Conservation (phyloP, 2,797 vertebrate species). For the Coilia nasus region DNA sequence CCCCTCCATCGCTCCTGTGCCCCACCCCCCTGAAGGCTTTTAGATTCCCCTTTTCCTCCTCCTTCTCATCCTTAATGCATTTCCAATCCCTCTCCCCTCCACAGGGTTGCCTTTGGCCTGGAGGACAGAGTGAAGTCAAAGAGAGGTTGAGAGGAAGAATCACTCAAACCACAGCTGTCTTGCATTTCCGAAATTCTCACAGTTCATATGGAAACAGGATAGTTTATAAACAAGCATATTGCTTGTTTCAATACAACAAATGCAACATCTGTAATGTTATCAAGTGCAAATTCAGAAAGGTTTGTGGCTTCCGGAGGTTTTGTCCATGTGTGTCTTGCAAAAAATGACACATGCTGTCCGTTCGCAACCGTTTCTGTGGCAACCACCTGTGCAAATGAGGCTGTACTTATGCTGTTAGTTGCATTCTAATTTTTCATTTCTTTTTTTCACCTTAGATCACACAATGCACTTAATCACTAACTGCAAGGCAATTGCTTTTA, state of each 20-base stretch:
- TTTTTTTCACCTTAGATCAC: neutral
- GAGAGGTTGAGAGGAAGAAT: constrained; percentile 20
- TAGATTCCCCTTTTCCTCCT: constrained; percentile 13
- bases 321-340: neutral
- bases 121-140: constrained; percentile 14
- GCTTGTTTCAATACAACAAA: no score
- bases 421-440: neutral
- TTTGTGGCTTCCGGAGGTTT: no score
- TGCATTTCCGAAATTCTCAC: neutral
- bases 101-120: neutral
- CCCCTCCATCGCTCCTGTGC: neutral
- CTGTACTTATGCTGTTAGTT: constrained; percentile 12
- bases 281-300: no score
- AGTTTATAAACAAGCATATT: no score
- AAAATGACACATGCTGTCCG: constrained; percentile 35
- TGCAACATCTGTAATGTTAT: no score
- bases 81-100: constrained; percentile 24
- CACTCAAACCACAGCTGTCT: neutral
- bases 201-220: neutral
- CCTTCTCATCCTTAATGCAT: neutral
- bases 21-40: neutral
- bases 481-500: constrained; percentile 30
- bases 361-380: constrained; percentile 51
- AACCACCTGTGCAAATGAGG: constrained; percentile 41
- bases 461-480: constrained; percentile 32